Percentiles rank a stretch among this genome's conserved stretches.
Evolutionary conservation across 2,888 invertebrate genomes (phyloP).

Genomic region (Machimus rusticus): DNA sequence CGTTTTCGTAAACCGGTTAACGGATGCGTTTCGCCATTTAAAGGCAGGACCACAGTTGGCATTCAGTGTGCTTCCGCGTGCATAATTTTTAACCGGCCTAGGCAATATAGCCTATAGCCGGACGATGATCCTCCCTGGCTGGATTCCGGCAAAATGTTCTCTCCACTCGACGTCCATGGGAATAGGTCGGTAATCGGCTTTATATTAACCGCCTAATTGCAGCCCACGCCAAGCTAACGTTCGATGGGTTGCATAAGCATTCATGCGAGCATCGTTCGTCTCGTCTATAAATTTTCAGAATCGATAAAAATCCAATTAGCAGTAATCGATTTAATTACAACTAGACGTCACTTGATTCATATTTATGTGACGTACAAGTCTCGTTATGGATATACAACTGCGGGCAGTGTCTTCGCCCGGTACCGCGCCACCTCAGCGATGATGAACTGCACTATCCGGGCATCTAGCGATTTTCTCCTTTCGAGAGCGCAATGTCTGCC

Average conservation of each 20-base stretch:
- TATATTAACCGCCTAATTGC: conserved; percentile 21
- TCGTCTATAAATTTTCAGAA: conserved; percentile 28
- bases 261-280: background rate
- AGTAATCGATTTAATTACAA: conserved; percentile 43
- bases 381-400: background rate
- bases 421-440: background rate
- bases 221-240: background rate
- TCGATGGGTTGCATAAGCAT: background rate
- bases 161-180: background rate
- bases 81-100: conserved; percentile 40
- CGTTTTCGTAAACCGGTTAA: conserved; percentile 42
- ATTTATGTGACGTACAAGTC: conserved; percentile 17
- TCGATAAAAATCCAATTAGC: conserved; percentile 43
- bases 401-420: background rate
- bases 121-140: background rate
- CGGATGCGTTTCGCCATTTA: conserved; percentile 41
- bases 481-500: conserved; percentile 8
- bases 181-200: conserved; percentile 2
- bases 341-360: conserved; percentile 32
- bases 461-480: conserved; percentile 10
- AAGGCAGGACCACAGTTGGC: conserved; percentile 2
- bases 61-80: conserved; percentile 43
- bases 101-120: background rate
- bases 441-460: background rate
- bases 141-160: background rate